Base-by-base conservation (phyloP, 2,888 invertebrate species). In the Lordiphosa fenestrarum region DNA sequence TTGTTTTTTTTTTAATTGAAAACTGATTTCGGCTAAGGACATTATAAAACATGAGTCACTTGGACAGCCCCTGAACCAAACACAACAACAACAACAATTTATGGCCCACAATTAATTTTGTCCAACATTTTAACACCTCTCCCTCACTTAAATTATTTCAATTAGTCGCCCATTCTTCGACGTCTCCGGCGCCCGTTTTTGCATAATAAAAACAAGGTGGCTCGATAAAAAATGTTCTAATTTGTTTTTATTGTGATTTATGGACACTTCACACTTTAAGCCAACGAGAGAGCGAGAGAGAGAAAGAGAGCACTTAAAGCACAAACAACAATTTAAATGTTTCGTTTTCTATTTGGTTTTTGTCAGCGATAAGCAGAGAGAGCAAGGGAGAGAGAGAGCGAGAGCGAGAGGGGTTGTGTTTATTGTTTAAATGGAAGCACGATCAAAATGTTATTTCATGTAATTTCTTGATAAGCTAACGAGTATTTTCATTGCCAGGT, bases 181-280 rank as follows among this genome's bases (percentile, higher is more conserved):
- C 41, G 25, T 37, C 48, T 36, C 15, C 10, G 6, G 33, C 35
- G 13, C 42, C 36, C 21, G n/a, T 15, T 37, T 15, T 19, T 47
- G 61, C 62, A 47, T 62, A 62, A 53, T 62, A 53, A 62, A 62
- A 76, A 52, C 57, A 59, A 66, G 60, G 58, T 55, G 55, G 59
- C 55, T 38, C 60, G 65, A 72, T 75, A 71, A 69, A 71, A 81
- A 77, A 66, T 68, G 69, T 62, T 54, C 78, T 83, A 80, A 80
- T 84, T 80, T 73, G 56, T 73, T 81, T 84, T 77, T 81, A 80
- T 80, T 80, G 77, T 81, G 80, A 80, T 80, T 80, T 81, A 80
- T 84, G 67, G 46, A 15, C 21, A n/a, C 39, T 48, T 49, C 44
- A 15, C 35, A 44, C 49, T 30, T 30, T 9, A 3, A 38, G 6